Conservation (phyloP, 1,140 invertebrate species). For the Piezodorus guildinii region DNA sequence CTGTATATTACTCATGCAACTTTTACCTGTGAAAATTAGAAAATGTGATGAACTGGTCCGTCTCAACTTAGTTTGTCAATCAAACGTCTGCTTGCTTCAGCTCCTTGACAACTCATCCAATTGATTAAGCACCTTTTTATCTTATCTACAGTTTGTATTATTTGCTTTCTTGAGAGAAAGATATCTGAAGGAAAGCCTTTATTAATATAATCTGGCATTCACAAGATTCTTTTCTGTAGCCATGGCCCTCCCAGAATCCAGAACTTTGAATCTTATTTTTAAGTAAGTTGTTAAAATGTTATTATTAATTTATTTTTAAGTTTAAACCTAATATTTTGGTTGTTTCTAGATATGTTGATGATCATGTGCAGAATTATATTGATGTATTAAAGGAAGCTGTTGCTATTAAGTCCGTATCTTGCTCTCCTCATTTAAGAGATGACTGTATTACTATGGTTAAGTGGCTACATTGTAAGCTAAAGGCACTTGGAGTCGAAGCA, state of each 20-base stretch:
- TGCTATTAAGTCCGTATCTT: constrained; percentile 90
- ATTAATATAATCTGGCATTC: too few relatives aligned
- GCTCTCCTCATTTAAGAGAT: constrained; percentile 63
- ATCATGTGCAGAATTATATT: constrained; percentile 66
- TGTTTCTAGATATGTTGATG: constrained; percentile 56
- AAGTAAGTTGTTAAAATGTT: background rate
- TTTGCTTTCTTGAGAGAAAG: too few relatives aligned
- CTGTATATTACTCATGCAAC: too few relatives aligned
- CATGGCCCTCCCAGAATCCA: background rate
- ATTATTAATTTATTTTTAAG: background rate
- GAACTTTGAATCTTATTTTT: constrained; percentile 2
- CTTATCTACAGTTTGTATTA: too few relatives aligned
- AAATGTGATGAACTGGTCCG: too few relatives aligned
- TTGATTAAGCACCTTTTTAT: too few relatives aligned
- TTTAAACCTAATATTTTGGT: constrained; percentile 24
- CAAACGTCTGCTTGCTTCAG: too few relatives aligned
- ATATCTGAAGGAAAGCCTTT: too few relatives aligned
- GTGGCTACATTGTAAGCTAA: constrained; percentile 62
- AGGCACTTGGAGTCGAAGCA: constrained; percentile 59
- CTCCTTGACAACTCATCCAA: too few relatives aligned
- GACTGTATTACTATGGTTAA: constrained; percentile 69
- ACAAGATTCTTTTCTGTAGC: too few relatives aligned
- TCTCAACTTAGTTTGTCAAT: too few relatives aligned
- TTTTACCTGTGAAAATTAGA: too few relatives aligned
- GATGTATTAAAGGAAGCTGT: constrained; percentile 72